These are phyloP conservation scores for Thecocarcelia acutangulata DNA, from an alignment of 2,888 invertebrate species.

Conservation along the genomic window DNA sequence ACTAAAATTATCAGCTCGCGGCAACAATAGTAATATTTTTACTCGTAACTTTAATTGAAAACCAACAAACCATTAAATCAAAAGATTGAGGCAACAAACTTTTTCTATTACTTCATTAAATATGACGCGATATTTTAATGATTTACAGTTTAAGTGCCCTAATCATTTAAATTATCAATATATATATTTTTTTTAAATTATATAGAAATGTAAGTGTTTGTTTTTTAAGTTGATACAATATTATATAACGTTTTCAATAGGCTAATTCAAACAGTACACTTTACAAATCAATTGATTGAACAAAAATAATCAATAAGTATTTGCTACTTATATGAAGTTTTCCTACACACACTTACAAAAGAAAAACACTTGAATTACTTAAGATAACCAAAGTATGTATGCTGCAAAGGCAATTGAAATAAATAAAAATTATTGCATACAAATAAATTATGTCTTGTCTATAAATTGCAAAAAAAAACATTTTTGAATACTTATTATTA, in stretches of 20 bases:
- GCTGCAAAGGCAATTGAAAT: background rate
- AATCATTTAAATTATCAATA: too few species aligned
- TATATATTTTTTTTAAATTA: too few species aligned
- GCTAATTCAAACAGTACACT: background rate
- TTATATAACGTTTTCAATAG: background rate
- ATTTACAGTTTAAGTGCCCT: background rate
- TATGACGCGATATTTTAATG: background rate
- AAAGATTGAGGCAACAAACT: conserved; percentile 19
- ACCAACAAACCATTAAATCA: background rate
- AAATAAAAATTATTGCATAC: conserved; percentile 5
- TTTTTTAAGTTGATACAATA: too few species aligned
- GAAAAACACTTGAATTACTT: conserved; percentile 1
- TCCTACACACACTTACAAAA: conserved; percentile 22
- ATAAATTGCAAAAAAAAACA: conserved; percentile 9
- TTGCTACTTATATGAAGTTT: background rate
- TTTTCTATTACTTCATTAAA: conserved; percentile 1
- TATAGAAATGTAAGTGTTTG: too few species aligned
- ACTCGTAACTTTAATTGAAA: background rate
- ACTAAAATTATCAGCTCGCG: too few species aligned
- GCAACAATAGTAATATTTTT: too few species aligned
- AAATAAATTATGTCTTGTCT: background rate
- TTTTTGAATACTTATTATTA: conserved; percentile 15
- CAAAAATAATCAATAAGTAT: too few species aligned
- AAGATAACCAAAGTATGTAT: conserved; percentile 19
- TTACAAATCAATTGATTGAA: background rate